Evolutionary conservation across 2,113 vertebrate genomes (phyloP).

Genomic region (Prunella himalayana): DNA sequence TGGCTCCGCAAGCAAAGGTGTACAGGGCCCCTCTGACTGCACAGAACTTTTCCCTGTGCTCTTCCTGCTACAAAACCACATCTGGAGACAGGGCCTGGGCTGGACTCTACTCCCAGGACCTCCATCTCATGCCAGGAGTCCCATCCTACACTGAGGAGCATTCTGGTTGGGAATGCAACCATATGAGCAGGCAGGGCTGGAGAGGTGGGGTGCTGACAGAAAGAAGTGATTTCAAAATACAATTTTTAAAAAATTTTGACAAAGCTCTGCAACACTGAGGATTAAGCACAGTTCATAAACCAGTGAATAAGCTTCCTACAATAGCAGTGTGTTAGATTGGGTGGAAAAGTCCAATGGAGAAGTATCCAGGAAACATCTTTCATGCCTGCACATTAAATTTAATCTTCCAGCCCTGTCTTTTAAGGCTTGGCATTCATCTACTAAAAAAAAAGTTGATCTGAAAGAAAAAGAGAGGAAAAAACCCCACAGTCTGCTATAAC

Average conservation of each 20-base stretch:
- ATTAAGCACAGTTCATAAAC: constrained; percentile 77
- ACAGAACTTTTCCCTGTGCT: background rate
- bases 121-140: background rate
- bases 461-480: background rate
- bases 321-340: constrained; percentile 74
- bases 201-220: constrained; percentile 35
- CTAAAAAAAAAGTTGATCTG: constrained; percentile 51
- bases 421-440: constrained; percentile 63
- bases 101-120: background rate
- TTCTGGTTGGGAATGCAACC: background rate
- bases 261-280: constrained; percentile 71
- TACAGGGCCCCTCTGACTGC: background rate
- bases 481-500: background rate
- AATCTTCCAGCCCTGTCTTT: constrained; percentile 75
- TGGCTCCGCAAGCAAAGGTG: accelerated
- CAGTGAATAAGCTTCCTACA: constrained; percentile 81
- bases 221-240: constrained; percentile 56
- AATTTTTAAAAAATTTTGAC: constrained; percentile 14
- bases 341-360: constrained; percentile 67
- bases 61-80: background rate
- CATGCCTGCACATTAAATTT: constrained; percentile 86
- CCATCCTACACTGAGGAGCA: background rate
- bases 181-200: background rate
- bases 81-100: background rate
- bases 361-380: constrained; percentile 89